phyloP scores from a whole-genome alignment of 2,888 invertebrate genomes.

The Matsumyia berberina region DNA sequence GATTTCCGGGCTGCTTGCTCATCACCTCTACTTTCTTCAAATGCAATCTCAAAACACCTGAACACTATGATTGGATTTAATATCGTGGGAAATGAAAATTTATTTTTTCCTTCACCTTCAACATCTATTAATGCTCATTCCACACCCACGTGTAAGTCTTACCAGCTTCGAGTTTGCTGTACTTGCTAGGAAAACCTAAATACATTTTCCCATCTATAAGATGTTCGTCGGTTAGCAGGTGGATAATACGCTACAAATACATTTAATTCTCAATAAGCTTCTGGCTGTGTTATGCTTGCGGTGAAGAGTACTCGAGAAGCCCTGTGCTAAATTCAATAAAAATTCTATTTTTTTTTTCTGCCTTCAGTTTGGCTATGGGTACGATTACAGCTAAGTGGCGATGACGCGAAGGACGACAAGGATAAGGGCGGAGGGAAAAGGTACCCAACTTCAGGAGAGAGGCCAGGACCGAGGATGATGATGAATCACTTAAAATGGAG shows the following conservation, averaged over 20 bases:
- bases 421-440: conserved; percentile 6
- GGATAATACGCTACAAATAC: conserved; percentile 72
- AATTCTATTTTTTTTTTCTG: conserved; percentile 49
- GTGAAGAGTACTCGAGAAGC: conserved; percentile 59
- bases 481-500: conserved; percentile 73
- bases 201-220: conserved; percentile 27
- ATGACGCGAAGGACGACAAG: conserved; percentile 58
- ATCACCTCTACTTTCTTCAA: conserved; percentile 7
- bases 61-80: conserved; percentile 63
- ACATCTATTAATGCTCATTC: conserved; percentile 66
- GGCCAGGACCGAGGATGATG: conserved; percentile 61
- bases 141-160: conserved; percentile 13
- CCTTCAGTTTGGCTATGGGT: conserved; percentile 45
- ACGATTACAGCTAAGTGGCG: conserved; percentile 71
- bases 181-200: conserved; percentile 42
- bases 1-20: conserved; percentile 16
- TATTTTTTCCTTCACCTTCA: conserved; percentile 47
- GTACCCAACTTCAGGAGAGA: conserved; percentile 48
- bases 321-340: conserved; percentile 70
- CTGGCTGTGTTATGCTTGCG: conserved; percentile 54
- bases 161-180: conserved; percentile 32
- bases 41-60: conserved; percentile 58
- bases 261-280: conserved; percentile 74
- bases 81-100: conserved; percentile 64
- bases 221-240: conserved; percentile 63